Conservation (phyloP, 2,888 invertebrate genomes). For the Dione vanillae region DNA sequence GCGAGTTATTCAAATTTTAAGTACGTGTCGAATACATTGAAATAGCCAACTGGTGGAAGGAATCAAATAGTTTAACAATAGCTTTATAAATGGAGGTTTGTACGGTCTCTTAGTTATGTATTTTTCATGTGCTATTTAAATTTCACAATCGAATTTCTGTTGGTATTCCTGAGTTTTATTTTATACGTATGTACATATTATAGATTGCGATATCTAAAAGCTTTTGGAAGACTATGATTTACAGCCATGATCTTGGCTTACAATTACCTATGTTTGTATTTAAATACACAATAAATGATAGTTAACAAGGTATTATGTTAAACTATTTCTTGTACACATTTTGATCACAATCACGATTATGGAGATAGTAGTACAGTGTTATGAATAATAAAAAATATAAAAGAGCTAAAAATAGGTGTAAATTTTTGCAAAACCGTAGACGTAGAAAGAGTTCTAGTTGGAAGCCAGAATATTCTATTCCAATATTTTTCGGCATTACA, state of each 20-base stretch:
- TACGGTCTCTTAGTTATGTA: background rate
- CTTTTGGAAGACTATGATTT: too few relatives aligned
- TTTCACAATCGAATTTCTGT: background rate
- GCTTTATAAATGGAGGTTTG: background rate
- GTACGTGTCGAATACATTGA: conserved; percentile 25
- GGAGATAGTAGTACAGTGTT: conserved; percentile 30
- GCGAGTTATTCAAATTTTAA: conserved; percentile 41
- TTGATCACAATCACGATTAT: conserved; percentile 41
- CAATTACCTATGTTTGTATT: background rate
- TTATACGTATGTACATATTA: background rate
- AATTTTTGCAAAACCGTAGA: too few relatives aligned
- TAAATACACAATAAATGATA: background rate
- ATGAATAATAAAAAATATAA: background rate
- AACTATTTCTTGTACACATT: conserved; percentile 25
- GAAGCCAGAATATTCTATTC: too few relatives aligned
- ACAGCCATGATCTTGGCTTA: too few relatives aligned
- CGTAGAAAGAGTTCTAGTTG: too few relatives aligned
- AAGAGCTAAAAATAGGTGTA: background rate
- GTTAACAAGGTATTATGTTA: conserved; percentile 29
- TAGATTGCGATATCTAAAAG: too few relatives aligned
- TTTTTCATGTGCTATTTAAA: background rate
- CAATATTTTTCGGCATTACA: too few relatives aligned
- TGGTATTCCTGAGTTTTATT: background rate
- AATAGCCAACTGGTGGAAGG: conserved; percentile 1
- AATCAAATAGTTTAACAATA: conserved; percentile 12